Evolutionary conservation across 2,888 invertebrate genomes (phyloP), one percentile per base, ranked within the genome.

Genomic region (Nemurella pictetii): DNA sequence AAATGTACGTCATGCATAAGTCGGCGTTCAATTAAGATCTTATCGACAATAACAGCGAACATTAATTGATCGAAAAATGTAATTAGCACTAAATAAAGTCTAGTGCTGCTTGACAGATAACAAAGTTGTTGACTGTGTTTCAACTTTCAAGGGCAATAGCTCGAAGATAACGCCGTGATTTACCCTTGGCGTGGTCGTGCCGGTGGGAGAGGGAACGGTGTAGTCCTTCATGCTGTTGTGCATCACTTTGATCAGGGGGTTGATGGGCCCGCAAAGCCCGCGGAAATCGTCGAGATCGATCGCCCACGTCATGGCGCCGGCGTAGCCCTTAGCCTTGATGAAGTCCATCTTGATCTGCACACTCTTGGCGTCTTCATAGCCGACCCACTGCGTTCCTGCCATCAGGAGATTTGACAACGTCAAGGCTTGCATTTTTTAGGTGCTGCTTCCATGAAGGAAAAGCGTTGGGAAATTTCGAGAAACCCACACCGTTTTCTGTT

Each of bases 221-320:
- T 91, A 91, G 83, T 92, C 90, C 85, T 93, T 93, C 95, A 97
- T 95, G 88, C 93, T 94, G 29, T 94, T 92, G 88, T 95, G 90
- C 81, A 97, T 91, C 83, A 96, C 92, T 86, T 95, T 94, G 87
- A 95, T 94, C 12, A 97, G 90, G 0, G 94, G 93, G 89, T 97
- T 96, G 88, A 93, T 93, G 0, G 93, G 92, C 0, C 97, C 97
- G 88, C 97, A 97, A 0, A 96, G 89, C 0, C 96, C 97, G 85
- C 93, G 93, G 89, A 97, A 97, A 89, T 97, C 97, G 86, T 98
- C 97, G 97, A 97, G 96, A 87, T 96, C 96, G 80, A 97, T 94
- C 29, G 97, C 97, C 97, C 97, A 97, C 26, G 94, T 95, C 97
- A 97, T 97, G 0, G 96, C 97, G 0, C 97, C 97, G 0, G 94